Base-by-base conservation (phyloP, 1,140 invertebrate genomes). In the Samia ricini region DNA sequence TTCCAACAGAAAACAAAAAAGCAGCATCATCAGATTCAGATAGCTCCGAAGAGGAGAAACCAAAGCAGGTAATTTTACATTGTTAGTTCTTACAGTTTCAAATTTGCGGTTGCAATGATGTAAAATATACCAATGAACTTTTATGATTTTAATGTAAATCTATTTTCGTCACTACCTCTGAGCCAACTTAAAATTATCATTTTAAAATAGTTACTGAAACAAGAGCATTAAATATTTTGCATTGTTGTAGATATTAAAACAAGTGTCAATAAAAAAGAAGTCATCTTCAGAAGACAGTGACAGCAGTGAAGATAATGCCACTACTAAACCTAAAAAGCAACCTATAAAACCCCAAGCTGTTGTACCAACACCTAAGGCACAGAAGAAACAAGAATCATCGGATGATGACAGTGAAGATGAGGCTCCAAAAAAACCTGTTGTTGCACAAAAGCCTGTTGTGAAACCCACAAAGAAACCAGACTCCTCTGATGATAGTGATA, bases 131-230 rank as follows among this genome's bases (percentile, higher is more conserved):
- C 52, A 72, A 79, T 85, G 84, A 79, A 54, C 56, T 12, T 54
- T n/a, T 67, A 60, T 85, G 83, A 84, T 85, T 81, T 76, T 69
- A 79, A 63, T n/a, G 36, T 33, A 3, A 69, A 63, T 59, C 64
- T 52, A 65, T 65, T 69, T 80, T 89, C 84, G 85, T 87, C 84
- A 87, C 84, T 87, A 87, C 86, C 86, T 87, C 86, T 89, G 86
- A 89, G 63, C 10, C 12, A 10, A 7, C 12, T 8, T 36, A 58
- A 64, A 29, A 55, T n/a, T 60, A 52, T 60, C 24, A 42, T 26
- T n/a, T 33, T 24, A 3, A 19, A 51, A 22, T 63, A 29, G 10
- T 58, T 57, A 72, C 67, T 26, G 21, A 72, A 68, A 60, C 66
- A 24, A 68, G 74, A 56, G 21, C n/a, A 57, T 12, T 23, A n/a